Evolutionary conservation across 2,113 vertebrate genomes (phyloP).

Genomic region (Hylia prasina): DNA sequence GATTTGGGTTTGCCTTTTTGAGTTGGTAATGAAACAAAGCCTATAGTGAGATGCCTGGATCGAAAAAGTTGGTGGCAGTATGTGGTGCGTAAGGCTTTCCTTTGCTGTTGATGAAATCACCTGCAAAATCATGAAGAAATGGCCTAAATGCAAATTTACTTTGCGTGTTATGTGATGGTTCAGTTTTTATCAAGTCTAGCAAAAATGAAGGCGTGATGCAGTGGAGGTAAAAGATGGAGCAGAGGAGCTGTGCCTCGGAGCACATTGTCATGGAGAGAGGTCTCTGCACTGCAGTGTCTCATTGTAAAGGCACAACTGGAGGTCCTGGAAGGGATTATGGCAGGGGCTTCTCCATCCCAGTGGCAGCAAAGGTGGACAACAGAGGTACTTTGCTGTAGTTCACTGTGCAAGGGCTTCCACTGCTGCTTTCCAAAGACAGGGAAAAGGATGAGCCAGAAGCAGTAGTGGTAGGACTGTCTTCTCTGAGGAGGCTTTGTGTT

Average conservation of each 20-base stretch:
- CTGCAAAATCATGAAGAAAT: not conserved
- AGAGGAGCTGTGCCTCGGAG: not conserved
- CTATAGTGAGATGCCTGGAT: not conserved
- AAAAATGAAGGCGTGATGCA: not conserved
- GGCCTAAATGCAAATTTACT: not conserved
- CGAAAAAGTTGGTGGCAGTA: not conserved
- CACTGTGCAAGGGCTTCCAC: rapidly evolving
- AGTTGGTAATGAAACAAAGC: not conserved
- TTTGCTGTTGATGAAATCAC: not conserved
- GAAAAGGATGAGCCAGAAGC: not conserved
- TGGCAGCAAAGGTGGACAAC: not conserved
- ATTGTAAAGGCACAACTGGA: not conserved
- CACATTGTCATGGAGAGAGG: rapidly evolving
- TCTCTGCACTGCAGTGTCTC: not conserved
- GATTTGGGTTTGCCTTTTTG: not conserved
- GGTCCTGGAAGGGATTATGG: not conserved
- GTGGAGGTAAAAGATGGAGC: not conserved
- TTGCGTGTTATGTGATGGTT: not conserved
- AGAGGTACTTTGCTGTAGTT: not conserved
- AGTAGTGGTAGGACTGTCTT: not conserved
- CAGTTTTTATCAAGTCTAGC: not conserved
- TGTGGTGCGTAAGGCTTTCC: not conserved
- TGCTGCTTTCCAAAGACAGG: not conserved
- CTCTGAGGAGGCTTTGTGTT: not conserved
- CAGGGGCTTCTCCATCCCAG: not conserved